Conservation (phyloP, 53 echinoderm and acorn worm genomes). For the Zoroaster sp. region DNA sequence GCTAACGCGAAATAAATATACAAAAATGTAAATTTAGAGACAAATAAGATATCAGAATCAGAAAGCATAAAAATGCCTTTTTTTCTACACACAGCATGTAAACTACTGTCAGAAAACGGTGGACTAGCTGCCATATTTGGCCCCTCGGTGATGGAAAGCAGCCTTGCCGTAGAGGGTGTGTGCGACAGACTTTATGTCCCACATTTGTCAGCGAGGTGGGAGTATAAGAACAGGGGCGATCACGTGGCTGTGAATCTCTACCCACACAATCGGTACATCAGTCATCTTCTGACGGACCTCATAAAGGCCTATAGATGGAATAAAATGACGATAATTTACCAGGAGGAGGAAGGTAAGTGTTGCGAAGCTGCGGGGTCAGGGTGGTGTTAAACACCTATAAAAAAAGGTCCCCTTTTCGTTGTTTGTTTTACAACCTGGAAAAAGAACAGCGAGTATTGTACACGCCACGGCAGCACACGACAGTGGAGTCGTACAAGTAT, state of each 20-base stretch:
- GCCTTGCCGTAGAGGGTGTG: conserved; percentile 73
- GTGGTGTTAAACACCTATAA: no score
- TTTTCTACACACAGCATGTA: conserved; percentile 57
- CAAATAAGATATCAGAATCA: no score
- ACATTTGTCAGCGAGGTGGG: conserved; percentile 73
- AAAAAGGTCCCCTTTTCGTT: no score
- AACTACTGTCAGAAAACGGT: conserved; percentile 30
- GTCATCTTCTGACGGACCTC: conserved; percentile 61
- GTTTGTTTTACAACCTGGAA: no score
- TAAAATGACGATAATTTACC: conserved; percentile 77
- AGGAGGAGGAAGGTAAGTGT: conserved; percentile 78
- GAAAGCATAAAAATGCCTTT: no score
- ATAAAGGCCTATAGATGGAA: conserved; percentile 65
- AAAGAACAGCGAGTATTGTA: no score
- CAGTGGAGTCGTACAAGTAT: no score
- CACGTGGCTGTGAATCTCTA: conserved; percentile 67
- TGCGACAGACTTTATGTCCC: conserved; percentile 74
- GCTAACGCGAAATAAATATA: no score
- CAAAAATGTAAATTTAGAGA: no score
- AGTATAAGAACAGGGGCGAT: conserved; percentile 19
- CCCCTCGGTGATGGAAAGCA: conserved; percentile 63
- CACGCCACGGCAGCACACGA: no score
- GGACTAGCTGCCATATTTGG: conserved; percentile 87
- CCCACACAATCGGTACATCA: conserved; percentile 67
- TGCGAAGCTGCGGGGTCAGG: no score